A percentile compares a stretch with the other conserved stretches of the same genome.
Evolutionary conservation across 2,888 invertebrate genomes (phyloP).

Genomic region (Cantharis lateralis): DNA sequence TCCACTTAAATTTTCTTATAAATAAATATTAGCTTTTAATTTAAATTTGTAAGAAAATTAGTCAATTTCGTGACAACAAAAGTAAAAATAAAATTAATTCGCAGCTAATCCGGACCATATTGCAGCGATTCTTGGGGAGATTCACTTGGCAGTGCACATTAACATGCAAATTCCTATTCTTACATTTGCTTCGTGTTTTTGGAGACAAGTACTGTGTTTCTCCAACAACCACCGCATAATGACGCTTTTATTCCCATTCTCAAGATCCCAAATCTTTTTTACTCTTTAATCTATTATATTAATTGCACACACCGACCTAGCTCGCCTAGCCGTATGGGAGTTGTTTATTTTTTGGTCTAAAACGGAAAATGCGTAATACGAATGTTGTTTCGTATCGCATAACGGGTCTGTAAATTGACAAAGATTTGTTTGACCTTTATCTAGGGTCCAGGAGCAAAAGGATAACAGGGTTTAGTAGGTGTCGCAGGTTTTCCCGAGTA

Average conservation of each 20-base stretch:
- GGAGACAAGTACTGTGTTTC: constrained; percentile 52
- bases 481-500: constrained; percentile 33
- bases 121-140: constrained; percentile 43
- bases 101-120: constrained; percentile 45
- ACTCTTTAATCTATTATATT: constrained; percentile 19
- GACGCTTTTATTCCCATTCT: constrained; percentile 42
- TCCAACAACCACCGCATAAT: constrained; percentile 44
- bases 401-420: constrained; percentile 8
- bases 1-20: neutral
- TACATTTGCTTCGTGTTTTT: constrained; percentile 54
- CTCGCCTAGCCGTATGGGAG: neutral
- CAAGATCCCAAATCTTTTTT: constrained; percentile 16
- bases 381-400: constrained; percentile 1
- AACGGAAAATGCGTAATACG: neutral
- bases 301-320: neutral
- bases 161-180: constrained; percentile 56
- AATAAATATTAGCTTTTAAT: neutral
- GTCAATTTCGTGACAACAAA: neutral
- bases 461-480: constrained; percentile 32
- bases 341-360: neutral
- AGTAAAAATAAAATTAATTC: constrained; percentile 5
- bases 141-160: constrained; percentile 52
- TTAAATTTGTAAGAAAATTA: neutral
- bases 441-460: constrained; percentile 30
- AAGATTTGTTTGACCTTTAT: constrained; percentile 34